Base-by-base conservation (phyloP, 2,888 invertebrate genomes). In the Cephus nigrinus region DNA sequence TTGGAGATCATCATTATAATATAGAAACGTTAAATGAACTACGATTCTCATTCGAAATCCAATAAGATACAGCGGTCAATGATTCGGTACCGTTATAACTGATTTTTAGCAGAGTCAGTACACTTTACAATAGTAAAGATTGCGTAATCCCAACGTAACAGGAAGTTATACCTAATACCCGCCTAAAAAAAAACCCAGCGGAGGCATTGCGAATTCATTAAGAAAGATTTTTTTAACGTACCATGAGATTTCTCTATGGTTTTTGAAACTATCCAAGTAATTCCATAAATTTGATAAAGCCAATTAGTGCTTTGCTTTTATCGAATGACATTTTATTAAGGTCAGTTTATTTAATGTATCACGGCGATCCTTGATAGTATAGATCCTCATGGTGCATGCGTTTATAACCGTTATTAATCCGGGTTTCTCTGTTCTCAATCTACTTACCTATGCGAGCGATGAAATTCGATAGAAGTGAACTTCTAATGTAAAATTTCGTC, bases 351-450 rank as follows among this genome's bases (percentile, higher is more conserved):
- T 23, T 23, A 55, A 55, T 55, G 55, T 23, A 55, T 55, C 76
- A 75, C 73, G 75, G 76, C 69, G 78, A 79, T 80, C 84, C 84
- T 82, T 84, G 83, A 79, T 84, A 82, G 69, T 82, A 55, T 55
- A 55, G 82, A 81, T 83, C 83, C 85, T 85, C 86, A 87, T 84
- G 87, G 84, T 85, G 81, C 80, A 83, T 87, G 85, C 79, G 83
- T 84, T 86, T 82, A 85, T 85, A 83, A 84, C 85, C 82, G 85
- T 85, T 83, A 85, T 84, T 83, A 83, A 81, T 80, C 82, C 80
- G 74, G 75, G 76, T 82, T 80, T 79, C 73, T 77, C 68, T 81
- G 77, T 75, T 79, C 75, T 36, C 75, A 76, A 69, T 69, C 23
- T 74, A 23, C 69, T 68, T 33, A 30, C 35, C 30, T 30, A 36